Percentiles rank a stretch among this genome's conserved stretches.
Evolutionary conservation across 2,888 invertebrate genomes (phyloP).

Genomic region (Chrysodeixis includens): DNA sequence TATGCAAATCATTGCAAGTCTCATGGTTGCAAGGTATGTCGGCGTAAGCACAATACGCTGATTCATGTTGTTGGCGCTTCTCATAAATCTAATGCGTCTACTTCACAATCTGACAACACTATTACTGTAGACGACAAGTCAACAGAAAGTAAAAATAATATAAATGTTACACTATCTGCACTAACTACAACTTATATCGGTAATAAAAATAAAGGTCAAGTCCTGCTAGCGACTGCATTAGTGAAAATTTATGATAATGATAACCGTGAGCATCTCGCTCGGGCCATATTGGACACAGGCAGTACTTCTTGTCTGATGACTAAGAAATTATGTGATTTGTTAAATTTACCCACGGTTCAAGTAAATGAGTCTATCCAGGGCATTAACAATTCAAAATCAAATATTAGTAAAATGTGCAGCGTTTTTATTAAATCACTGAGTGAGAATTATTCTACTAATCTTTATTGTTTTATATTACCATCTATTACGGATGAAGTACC

Average conservation of each 20-base stretch:
- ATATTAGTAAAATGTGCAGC: background rate
- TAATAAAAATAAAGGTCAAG: conserved; percentile 4
- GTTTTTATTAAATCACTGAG: background rate
- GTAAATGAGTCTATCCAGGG: conserved; percentile 30
- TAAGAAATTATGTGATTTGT: conserved; percentile 9
- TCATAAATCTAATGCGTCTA: background rate
- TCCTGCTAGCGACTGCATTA: background rate
- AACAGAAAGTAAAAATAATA: background rate
- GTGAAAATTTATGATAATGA: background rate
- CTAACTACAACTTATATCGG: background rate
- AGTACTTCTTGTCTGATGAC: conserved; percentile 15
- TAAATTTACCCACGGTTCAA: conserved; percentile 3
- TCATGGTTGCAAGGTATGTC: too few species aligned
- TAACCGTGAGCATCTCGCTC: conserved; percentile 7
- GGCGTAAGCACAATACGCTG: too few species aligned
- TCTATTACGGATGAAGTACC: background rate
- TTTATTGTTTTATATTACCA: conserved; percentile 1
- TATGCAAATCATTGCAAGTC: too few species aligned
- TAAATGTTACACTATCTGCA: background rate
- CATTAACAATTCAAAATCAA: conserved; percentile 32
- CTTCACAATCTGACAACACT: background rate
- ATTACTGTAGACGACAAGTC: background rate
- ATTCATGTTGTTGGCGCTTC: too few species aligned
- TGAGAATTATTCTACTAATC: background rate
- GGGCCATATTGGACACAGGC: conserved; percentile 7